These are phyloP conservation scores for Dolichomitus sp. DNA, from an alignment of 2,888 invertebrate species.

Conservation along the genomic window DNA sequence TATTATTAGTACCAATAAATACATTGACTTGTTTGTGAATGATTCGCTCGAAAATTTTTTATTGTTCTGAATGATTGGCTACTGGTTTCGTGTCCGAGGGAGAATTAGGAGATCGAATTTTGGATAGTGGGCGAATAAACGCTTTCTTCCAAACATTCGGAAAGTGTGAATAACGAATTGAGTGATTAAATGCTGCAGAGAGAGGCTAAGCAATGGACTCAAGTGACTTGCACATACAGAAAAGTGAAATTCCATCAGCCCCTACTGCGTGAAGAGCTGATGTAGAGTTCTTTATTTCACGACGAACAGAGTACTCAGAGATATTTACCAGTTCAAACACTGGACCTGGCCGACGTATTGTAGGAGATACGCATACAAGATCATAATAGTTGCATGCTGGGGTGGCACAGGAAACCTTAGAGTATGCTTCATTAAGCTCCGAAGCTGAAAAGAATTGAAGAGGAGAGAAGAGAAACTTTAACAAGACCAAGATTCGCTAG, in stretches of 20 bases:
- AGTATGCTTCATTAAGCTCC: no score
- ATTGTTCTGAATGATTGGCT: constrained; percentile 30
- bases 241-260: not conserved
- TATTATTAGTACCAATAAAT: not conserved
- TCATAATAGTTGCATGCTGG: no score
- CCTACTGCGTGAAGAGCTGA: not conserved
- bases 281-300: not conserved
- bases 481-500: no score
- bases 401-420: no score
- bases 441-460: no score
- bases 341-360: no score
- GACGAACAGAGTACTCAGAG: no score
- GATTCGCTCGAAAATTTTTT: constrained; percentile 39
- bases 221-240: not conserved
- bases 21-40: constrained; percentile 8
- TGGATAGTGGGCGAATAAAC: constrained; percentile 9
- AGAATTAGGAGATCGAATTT: not conserved
- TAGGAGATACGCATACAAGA: no score
- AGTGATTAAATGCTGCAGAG: not conserved
- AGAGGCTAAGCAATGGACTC: not conserved
- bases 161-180: not conserved
- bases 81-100: constrained; percentile 44
- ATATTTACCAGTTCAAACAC: no score
- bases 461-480: no score
- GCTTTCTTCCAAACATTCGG: not conserved